Base-by-base conservation (phyloP, 2,797 vertebrate species). In the Labeo calbasu region DNA sequence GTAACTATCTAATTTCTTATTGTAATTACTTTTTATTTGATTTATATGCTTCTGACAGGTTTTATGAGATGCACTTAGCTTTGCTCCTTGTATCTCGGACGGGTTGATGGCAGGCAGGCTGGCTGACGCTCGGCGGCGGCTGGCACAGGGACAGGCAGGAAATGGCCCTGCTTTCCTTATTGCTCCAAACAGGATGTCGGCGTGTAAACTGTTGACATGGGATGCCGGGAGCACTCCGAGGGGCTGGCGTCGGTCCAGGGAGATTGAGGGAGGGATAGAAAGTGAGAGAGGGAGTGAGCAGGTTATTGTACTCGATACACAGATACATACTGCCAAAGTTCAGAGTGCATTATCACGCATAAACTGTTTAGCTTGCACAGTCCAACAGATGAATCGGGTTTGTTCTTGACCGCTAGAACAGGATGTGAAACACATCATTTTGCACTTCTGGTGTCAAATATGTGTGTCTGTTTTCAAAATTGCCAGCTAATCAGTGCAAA, bases 131-230 rank as follows among this genome's bases (percentile, higher is more conserved):
- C 87, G 87, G 88, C 83, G 88, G 90, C 76, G 86, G 88, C 89
- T 94, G 93, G 92, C 93, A 93, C 73, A 53, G 72, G 70, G 88
- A 90, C 92, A 91, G 90, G 91, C 89, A 94, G 94, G 94, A 95
- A 95, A 94, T 92, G 69, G 91, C 89, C 91, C 88, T 92, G 59
- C 91, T 94, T 95, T 95, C 93, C 93, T 94, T 95, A 95, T 95
- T 95, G 92, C 94, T 94, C 89, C 92, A 95, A 94, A 95, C 94
- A 95, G 94, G 94, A 96, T 95, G 93, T 93, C 91, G 90, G 93
- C 86, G 92, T 95, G 93, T 96, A 94, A 95, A 94, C 93, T 94
- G 94, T 94, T 94, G 95, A 95, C 93, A 94, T 90, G 89, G 89
- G 93, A 92, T 92, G 94, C 93, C 92, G 84, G 87, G 88, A 90